Evolutionary conservation across 2,113 vertebrate species (phyloP), one percentile per base, ranked within the genome.

Genomic region (Procavia capensis): DNA sequence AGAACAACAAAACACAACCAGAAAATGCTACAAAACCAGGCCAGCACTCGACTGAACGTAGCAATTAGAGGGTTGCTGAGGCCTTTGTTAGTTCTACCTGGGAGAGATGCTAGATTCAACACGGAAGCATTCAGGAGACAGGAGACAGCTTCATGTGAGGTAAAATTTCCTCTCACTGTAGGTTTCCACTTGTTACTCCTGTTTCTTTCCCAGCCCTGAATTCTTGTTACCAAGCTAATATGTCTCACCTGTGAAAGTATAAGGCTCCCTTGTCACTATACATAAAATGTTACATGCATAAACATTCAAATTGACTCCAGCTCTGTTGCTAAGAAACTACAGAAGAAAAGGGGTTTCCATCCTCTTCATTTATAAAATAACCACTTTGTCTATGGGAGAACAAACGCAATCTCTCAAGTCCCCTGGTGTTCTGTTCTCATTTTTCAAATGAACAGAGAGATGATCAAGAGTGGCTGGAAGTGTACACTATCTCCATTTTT

Each of bases 261-360:
- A 74, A 93, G 80, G 86, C 88, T 29, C 82, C 92, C 45, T 5
- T 10, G 93, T 94, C 84, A 74, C 85, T 76, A 83, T 43, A 92
- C 85, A 85, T 0, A 95, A 93, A 88, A 88, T 74, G 57, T 64
- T 92, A 83, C 36, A 90, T 70, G 88, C 64, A 83, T 0, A 68
- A 82, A 82, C 4, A 1, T 86, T 50, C 43, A 70, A 57, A 66
- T 25, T 0, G 92, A 85, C 94, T 95, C 90, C 39, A 25, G 89
- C 88, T 59, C 96, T 61, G 98, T 97, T 98, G 98, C 98, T 94
- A 93, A 97, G 98, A 47, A 96, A 95, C 98, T 81, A 25, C 36
- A 39, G 47, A 82, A 97, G 95, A 79, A 88, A 93, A 64, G 87
- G 45, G 82, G 89, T 94, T 88, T 74, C 82, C 85, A 95, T 70